Conservation (phyloP, 2,113 vertebrate species). For the Mungos mungo region DNA sequence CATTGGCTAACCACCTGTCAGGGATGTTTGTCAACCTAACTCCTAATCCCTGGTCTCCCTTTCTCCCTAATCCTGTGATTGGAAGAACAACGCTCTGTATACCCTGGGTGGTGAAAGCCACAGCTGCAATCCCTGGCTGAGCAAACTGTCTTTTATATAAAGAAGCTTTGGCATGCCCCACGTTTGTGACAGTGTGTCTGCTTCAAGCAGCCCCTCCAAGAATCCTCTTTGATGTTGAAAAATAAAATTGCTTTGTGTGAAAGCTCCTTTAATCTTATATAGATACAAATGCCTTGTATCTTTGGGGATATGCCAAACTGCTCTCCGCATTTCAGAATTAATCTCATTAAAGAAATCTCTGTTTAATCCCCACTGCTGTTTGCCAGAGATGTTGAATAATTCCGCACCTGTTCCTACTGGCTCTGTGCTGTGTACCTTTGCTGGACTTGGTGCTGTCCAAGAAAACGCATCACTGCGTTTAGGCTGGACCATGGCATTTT, state of each 20-base stretch:
- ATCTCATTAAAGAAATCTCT: slow-evolving; percentile 72
- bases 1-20: neutral
- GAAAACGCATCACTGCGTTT: neutral
- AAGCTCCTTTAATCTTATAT: slow-evolving; percentile 63
- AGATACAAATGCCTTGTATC: slow-evolving; percentile 64
- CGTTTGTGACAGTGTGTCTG: neutral
- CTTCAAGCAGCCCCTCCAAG: neutral
- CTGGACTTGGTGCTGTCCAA: neutral
- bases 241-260: slow-evolving; percentile 55
- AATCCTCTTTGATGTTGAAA: slow-evolving; percentile 64
- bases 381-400: slow-evolving; percentile 30
- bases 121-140: neutral
- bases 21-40: neutral
- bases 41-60: neutral
- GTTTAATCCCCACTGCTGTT: slow-evolving; percentile 45
- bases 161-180: neutral
- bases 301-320: slow-evolving; percentile 45
- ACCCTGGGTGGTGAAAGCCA: neutral
- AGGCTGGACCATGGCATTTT: neutral
- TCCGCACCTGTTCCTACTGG: neutral
- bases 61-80: slow-evolving; percentile 3
- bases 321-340: slow-evolving; percentile 50
- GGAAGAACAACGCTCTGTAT: neutral
- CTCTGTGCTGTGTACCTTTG: accelerated
- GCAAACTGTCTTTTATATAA: neutral